Percentiles rank a stretch among this genome's conserved stretches.
Conservation (phyloP, 1,140 invertebrate species). For the Anoplolepis gracilipes region DNA sequence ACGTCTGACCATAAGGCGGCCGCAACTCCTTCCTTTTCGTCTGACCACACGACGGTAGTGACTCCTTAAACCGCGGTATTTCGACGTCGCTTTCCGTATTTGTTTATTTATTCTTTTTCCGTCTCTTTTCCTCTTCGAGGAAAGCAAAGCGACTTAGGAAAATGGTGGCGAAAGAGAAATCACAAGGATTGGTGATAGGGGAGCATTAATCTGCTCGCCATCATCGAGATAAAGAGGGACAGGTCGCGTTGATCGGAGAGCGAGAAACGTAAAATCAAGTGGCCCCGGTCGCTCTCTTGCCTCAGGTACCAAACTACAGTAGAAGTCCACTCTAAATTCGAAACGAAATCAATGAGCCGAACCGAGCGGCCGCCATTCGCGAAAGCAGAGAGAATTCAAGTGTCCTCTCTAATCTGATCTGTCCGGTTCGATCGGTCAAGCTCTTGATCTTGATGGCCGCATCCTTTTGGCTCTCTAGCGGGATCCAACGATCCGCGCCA, state of each 20-base stretch:
- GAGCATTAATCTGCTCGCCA: slow-evolving; percentile 48
- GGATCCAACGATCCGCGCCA: slow-evolving; percentile 22
- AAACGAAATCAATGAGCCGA: slow-evolving; percentile 79
- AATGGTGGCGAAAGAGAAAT: slow-evolving; percentile 48
- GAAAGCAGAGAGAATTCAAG: slow-evolving; percentile 52
- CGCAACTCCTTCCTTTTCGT: slow-evolving; percentile 22
- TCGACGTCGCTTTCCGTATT: slow-evolving; percentile 25
- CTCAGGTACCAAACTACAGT: slow-evolving; percentile 77
- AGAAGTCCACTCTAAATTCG: slow-evolving; percentile 84
- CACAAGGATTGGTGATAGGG: not conserved
- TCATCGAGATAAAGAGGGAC: slow-evolving; percentile 40
- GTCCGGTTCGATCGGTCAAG: slow-evolving; percentile 58
- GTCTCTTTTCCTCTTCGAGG: slow-evolving; percentile 1
- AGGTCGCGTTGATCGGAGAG: slow-evolving; percentile 28
- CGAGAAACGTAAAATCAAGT: slow-evolving; percentile 55
- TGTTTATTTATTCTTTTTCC: not conserved
- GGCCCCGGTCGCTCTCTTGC: slow-evolving; percentile 36
- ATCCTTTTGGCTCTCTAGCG: slow-evolving; percentile 5
- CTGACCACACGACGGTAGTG: not conserved
- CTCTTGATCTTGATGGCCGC: slow-evolving; percentile 40
- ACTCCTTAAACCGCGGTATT: slow-evolving; percentile 46
- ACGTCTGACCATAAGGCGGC: not conserved
- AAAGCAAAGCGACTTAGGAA: not conserved
- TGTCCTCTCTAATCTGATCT: slow-evolving; percentile 56
- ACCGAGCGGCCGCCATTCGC: slow-evolving; percentile 48